Percentiles rank a stretch among this genome's conserved stretches.
Conservation (phyloP, 2,113 vertebrate genomes). For the Heterotilapia buettikoferi region DNA sequence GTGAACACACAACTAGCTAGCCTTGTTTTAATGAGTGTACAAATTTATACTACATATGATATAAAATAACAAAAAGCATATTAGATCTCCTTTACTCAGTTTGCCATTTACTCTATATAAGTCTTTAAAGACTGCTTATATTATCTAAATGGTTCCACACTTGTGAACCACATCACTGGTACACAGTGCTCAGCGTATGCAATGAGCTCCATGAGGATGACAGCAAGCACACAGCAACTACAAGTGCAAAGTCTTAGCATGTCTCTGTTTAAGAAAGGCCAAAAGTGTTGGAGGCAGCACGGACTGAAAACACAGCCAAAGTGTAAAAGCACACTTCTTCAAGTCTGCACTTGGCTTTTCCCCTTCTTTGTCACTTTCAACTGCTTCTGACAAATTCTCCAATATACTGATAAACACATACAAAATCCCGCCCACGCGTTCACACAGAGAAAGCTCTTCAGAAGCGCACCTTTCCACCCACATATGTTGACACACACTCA, state of each 20-base stretch:
- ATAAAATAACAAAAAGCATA: neutral
- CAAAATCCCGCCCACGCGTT: conserved; percentile 51
- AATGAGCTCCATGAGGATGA: neutral
- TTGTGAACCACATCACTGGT: neutral
- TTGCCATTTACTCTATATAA: neutral
- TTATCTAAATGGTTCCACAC: neutral
- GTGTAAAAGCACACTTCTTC: neutral
- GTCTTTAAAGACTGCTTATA: neutral
- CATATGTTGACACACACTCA: conserved; percentile 58
- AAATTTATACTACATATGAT: neutral
- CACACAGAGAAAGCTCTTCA: conserved; percentile 65
- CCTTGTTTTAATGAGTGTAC: neutral
- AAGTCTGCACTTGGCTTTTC: neutral
- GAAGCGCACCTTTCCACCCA: conserved; percentile 67
- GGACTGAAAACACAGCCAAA: neutral
- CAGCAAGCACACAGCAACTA: neutral
- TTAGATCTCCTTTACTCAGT: neutral
- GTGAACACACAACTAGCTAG: neutral
- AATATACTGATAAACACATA: conserved; percentile 46
- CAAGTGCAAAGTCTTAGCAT: neutral
- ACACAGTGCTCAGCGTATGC: neutral
- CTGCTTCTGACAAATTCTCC: conserved; percentile 38
- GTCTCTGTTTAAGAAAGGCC: neutral
- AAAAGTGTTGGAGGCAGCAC: neutral
- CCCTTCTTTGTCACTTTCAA: conserved; percentile 39